A percentile compares a stretch with the other conserved stretches of the same genome.
These are phyloP conservation scores for Callimorpha dominula DNA, from an alignment of 2,888 invertebrate genomes.

Conservation along the genomic window DNA sequence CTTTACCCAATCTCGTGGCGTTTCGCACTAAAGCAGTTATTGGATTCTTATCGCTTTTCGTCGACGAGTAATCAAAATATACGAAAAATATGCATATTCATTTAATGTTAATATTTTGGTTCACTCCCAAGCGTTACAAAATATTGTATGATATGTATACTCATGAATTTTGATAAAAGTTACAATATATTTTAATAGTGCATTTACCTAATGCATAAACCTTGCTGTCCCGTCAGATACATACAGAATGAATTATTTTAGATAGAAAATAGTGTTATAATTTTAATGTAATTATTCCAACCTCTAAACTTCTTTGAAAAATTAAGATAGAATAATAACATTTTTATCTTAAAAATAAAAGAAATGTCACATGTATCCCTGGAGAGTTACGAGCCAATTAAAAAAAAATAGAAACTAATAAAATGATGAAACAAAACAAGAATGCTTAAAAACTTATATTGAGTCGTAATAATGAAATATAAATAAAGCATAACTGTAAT, in stretches of 20 bases:
- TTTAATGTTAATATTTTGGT: conserved; percentile 41
- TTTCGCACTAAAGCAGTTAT: conserved; percentile 65
- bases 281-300: not conserved
- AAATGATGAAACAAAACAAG: conserved; percentile 4
- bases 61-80: conserved; percentile 44
- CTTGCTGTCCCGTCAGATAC: not conserved
- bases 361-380: not conserved
- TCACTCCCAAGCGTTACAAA: conserved; percentile 16
- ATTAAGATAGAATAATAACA: not conserved
- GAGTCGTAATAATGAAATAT: conserved; percentile 9
- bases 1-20: conserved; percentile 45
- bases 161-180: conserved; percentile 28
- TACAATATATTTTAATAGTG: not conserved
- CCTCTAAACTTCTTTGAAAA: not conserved
- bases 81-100: conserved; percentile 36
- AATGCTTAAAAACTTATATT: not conserved
- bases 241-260: not conserved
- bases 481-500: conserved; percentile 22
- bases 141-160: too few relatives aligned
- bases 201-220: too few relatives aligned
- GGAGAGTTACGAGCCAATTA: conserved; percentile 4
- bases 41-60: conserved; percentile 71
- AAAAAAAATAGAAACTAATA: not conserved
- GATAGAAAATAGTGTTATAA: too few relatives aligned
- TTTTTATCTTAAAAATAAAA: not conserved